These are phyloP conservation scores for Polymixis lichenea DNA, from an alignment of 2,888 invertebrate genomes.

Conservation along the genomic window DNA sequence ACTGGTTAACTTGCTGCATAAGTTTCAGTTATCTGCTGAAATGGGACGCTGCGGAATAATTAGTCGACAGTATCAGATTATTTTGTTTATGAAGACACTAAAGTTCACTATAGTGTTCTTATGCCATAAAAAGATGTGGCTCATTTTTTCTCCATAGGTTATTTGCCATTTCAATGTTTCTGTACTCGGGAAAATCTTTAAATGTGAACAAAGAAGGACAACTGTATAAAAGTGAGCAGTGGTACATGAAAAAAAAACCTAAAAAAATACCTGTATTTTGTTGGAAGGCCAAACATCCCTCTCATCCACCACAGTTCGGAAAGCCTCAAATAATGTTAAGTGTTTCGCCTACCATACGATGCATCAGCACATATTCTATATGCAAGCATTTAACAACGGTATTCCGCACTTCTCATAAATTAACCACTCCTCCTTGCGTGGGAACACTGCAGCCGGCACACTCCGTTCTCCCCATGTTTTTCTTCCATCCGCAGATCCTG, in stretches of 20 bases:
- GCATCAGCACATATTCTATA: constrained; percentile 34
- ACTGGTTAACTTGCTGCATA: constrained; percentile 17
- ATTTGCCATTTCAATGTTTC: background rate
- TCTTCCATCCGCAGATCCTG: constrained; percentile 57
- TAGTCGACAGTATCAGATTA: constrained; percentile 5
- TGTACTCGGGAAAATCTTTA: background rate
- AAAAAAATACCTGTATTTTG: background rate
- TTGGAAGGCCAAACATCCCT: background rate
- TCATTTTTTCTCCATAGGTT: background rate
- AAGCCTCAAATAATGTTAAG: background rate
- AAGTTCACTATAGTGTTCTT: background rate
- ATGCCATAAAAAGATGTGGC: background rate
- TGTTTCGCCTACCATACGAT: background rate
- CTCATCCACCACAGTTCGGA: background rate
- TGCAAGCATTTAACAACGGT: constrained; percentile 30
- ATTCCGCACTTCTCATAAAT: constrained; percentile 42
- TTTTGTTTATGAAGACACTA: background rate
- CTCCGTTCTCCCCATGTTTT: constrained; percentile 52
- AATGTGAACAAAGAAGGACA: too few relatives aligned
- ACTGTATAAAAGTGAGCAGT: background rate
- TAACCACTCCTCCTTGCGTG: constrained; percentile 49
- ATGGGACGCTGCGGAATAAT: constrained; percentile 29
- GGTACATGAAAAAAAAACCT: background rate
- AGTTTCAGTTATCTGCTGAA: constrained; percentile 21
- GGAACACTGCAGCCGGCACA: constrained; percentile 60